Conservation (phyloP, 92 coral and sea anemone species). For the Paragorgia papillata region DNA sequence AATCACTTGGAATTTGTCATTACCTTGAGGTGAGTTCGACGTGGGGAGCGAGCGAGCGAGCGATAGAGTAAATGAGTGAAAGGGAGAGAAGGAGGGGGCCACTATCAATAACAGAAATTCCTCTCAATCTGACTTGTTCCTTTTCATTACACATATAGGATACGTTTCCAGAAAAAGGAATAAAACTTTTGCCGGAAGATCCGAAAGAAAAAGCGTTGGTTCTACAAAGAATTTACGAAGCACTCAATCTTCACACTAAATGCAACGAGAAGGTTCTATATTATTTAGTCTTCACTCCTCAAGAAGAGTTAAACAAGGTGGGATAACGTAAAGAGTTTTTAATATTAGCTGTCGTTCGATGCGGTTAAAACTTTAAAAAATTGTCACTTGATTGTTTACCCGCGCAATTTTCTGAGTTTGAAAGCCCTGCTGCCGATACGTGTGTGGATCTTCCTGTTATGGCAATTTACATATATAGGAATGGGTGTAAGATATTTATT, state of each 20-base stretch:
- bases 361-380: background rate
- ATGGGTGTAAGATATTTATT: too few species aligned
- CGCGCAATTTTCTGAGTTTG: too few species aligned
- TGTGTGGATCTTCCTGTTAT: too few species aligned
- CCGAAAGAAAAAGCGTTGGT: conserved; percentile 36
- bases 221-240: conserved; percentile 39
- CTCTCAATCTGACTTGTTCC: too few species aligned
- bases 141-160: conserved; percentile 3
- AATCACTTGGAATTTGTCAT: conserved; percentile 37
- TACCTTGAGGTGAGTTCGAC: conserved; percentile 29
- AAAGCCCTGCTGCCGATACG: too few species aligned
- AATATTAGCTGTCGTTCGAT: background rate
- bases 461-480: too few species aligned
- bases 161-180: conserved; percentile 30
- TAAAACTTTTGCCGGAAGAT: conserved; percentile 24
- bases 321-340: background rate
- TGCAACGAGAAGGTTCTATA: conserved; percentile 20
- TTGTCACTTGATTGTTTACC: too few species aligned
- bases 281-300: conserved; percentile 12
- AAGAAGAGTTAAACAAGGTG: conserved; percentile 14
- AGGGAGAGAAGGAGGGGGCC: too few species aligned
- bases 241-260: conserved; percentile 17
- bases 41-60: background rate
- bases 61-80: too few species aligned
- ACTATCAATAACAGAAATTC: too few species aligned